Evolutionary conservation across 2,888 invertebrate genomes (phyloP).

Genomic region (Dorcus hopei): DNA sequence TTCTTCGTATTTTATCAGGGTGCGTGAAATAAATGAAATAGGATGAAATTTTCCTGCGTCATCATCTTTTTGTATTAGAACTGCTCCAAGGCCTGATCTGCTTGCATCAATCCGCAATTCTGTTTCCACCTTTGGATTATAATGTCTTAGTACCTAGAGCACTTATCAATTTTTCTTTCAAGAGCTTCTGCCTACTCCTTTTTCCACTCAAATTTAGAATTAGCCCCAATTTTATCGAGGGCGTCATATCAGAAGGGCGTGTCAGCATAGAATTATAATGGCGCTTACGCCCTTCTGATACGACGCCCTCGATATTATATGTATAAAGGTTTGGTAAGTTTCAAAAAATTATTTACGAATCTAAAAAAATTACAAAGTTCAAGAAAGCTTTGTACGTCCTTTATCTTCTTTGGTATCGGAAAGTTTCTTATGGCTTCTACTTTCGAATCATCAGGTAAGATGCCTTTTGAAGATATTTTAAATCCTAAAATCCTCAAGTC

Average conservation of each 20-base stretch:
- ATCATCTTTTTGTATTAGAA: conserved; percentile 29
- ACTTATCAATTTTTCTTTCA: conserved; percentile 27
- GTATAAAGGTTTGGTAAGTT: conserved; percentile 14
- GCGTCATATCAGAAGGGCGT: no score
- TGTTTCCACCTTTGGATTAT: conserved; percentile 24
- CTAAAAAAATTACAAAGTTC: conserved; percentile 17
- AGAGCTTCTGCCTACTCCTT: conserved; percentile 17
- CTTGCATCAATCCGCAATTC: conserved; percentile 39
- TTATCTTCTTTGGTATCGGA: conserved; percentile 19
- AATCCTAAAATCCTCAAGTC: conserved; percentile 15
- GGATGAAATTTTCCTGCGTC: no score
- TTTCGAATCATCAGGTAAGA: conserved; percentile 26
- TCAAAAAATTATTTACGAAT: conserved; percentile 19
- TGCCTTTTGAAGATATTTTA: conserved; percentile 21
- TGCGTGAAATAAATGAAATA: conserved; percentile 9
- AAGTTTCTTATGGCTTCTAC: conserved; percentile 19
- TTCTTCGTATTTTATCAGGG: conserved; percentile 27
- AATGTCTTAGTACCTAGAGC: conserved; percentile 29
- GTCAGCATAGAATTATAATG: no score
- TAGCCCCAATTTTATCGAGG: conserved; percentile 8
- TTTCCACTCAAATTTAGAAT: conserved; percentile 11
- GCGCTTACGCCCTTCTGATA: no score
- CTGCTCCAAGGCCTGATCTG: conserved; percentile 33
- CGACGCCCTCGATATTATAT: no score
- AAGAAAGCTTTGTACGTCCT: conserved; percentile 16